Percentiles rank a stretch among this genome's conserved stretches.
phyloP scores from a whole-genome alignment of 2,888 invertebrate species.

The Agrotis ipsilon region DNA sequence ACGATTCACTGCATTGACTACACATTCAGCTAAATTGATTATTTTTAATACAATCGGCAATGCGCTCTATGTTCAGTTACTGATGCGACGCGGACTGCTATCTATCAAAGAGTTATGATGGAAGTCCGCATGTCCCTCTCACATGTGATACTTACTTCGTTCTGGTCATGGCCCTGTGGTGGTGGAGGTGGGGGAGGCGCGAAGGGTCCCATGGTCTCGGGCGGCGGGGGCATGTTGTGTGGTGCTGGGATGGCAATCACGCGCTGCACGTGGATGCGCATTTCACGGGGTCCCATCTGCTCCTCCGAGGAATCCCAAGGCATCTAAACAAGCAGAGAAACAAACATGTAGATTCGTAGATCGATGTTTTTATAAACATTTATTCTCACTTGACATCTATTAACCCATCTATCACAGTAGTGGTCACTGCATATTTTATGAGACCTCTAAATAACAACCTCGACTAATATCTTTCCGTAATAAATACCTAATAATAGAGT shows the following conservation, averaged over 20 bases:
- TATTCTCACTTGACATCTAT: conserved; percentile 24
- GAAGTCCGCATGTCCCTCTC: background rate
- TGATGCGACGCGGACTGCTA: background rate
- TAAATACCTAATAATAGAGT: conserved; percentile 18
- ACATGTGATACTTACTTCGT: conserved; percentile 73
- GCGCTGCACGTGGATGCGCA: conserved; percentile 89
- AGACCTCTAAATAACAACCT: conserved; percentile 45
- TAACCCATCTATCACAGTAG: conserved; percentile 30
- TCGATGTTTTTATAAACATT: conserved; percentile 22
- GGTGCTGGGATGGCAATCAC: conserved; percentile 87
- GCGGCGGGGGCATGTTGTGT: conserved; percentile 83
- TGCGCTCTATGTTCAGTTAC: background rate
- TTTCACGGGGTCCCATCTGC: conserved; percentile 86
- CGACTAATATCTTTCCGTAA: conserved; percentile 31
- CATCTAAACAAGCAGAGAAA: conserved; percentile 75
- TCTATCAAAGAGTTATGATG: background rate
- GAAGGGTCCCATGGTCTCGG: conserved; percentile 81
- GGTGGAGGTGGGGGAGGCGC: conserved; percentile 84
- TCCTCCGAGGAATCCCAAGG: conserved; percentile 89
- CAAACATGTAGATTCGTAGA: conserved; percentile 8
- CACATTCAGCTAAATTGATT: conserved; percentile 1
- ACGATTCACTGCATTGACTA: conserved; percentile 8
- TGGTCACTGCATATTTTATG: conserved; percentile 52
- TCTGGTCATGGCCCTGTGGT: conserved; percentile 81
- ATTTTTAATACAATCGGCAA: conserved; percentile 6